Percentiles rank a stretch among this genome's conserved stretches.
These are phyloP conservation scores for Coccyzus lansbergi DNA, from an alignment of 2,797 vertebrate genomes.

Conservation along the genomic window DNA sequence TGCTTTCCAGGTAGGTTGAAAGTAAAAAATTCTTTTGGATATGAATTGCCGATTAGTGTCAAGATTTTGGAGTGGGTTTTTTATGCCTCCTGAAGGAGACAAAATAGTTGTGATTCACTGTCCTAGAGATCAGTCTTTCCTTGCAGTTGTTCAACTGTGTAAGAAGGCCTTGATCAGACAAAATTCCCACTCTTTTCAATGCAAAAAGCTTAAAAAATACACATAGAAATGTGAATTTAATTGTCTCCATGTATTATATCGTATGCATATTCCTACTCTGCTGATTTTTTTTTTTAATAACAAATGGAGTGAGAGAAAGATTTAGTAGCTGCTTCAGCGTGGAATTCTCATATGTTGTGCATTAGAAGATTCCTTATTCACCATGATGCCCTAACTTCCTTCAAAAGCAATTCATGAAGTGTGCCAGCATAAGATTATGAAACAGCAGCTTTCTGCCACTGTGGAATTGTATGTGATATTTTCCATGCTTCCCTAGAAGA, in stretches of 20 bases:
- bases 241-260: slow-evolving; percentile 28
- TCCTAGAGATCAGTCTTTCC: neutral
- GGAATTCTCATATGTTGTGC: neutral
- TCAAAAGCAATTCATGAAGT: neutral
- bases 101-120: neutral
- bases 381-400: neutral
- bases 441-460: neutral
- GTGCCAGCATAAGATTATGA: neutral
- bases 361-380: neutral
- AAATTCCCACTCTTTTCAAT: neutral
- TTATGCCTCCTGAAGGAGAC: neutral
- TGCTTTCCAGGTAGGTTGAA: neutral
- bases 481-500: neutral
- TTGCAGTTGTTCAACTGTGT: slow-evolving; percentile 2
- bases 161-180: slow-evolving; percentile 32
- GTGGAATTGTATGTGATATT: neutral
- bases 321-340: slow-evolving; percentile 24
- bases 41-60: neutral
- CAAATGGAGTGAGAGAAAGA: slow-evolving; percentile 7
- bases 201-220: slow-evolving; percentile 1
- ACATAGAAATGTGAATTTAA: slow-evolving; percentile 20
- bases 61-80: neutral
- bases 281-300: neutral
- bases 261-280: neutral
- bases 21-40: neutral